Percentiles rank a stretch among this genome's conserved stretches.
These are phyloP conservation scores for Copsychus sechellarum DNA, from an alignment of 2,113 vertebrate genomes.

Conservation along the genomic window DNA sequence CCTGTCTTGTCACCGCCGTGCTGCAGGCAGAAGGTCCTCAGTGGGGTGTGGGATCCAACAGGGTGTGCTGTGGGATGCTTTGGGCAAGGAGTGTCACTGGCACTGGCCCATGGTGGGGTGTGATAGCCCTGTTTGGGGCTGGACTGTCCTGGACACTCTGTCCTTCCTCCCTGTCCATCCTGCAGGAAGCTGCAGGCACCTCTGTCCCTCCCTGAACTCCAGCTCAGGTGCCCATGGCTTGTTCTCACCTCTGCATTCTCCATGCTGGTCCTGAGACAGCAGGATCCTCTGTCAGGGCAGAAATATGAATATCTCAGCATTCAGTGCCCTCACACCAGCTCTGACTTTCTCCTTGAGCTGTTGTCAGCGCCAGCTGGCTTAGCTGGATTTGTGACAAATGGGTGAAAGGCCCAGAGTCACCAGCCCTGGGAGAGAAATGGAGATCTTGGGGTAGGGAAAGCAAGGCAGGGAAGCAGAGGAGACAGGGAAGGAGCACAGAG, in stretches of 20 bases:
- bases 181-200: not conserved
- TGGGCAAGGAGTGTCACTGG: not conserved
- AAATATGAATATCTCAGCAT: not conserved
- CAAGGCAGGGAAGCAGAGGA: not conserved
- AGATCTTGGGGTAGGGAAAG: not conserved
- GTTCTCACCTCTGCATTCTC: not conserved
- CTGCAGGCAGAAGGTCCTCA: not conserved
- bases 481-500: not conserved
- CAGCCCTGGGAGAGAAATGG: not conserved
- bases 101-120: not conserved
- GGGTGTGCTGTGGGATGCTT: not conserved
- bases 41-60: not conserved
- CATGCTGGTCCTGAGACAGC: fast-evolving
- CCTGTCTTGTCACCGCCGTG: not conserved
- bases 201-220: not conserved
- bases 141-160: not conserved
- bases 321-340: not conserved
- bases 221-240: too few species aligned
- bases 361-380: not conserved
- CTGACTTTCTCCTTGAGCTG: not conserved
- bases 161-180: not conserved
- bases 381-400: not conserved
- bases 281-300: not conserved
- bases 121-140: not conserved
- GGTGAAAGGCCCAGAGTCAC: not conserved